Percentiles rank a stretch among this genome's conserved stretches.
phyloP scores from a whole-genome alignment of 2,113 vertebrate species.

The Rhinogobius similis region DNA sequence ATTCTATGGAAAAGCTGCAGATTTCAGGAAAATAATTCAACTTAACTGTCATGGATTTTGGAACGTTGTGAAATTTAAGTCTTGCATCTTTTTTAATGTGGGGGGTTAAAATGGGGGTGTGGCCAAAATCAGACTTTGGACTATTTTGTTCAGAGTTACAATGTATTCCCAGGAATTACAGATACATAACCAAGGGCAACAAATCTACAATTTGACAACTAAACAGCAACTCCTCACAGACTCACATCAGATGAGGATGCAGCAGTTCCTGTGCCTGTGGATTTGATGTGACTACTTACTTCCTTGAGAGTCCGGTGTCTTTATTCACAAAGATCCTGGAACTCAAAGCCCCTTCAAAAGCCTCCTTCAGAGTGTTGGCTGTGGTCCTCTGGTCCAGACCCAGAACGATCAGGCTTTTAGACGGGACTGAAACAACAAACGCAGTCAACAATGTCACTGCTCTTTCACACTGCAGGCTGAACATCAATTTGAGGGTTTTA shows the following conservation, averaged over 20 bases:
- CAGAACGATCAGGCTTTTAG: slow-evolving; percentile 87
- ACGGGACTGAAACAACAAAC: slow-evolving; percentile 66
- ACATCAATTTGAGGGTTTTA: neutral
- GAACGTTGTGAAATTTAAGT: no score
- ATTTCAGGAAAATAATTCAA: no score
- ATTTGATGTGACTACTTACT: slow-evolving; percentile 69
- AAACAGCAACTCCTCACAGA: no score
- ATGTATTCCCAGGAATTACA: no score
- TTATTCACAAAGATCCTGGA: slow-evolving; percentile 84
- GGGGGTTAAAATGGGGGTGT: no score
- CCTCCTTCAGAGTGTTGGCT: slow-evolving; percentile 83
- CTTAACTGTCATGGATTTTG: no score
- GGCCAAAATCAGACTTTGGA: no score
- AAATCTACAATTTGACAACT: no score
- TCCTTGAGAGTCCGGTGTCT: slow-evolving; percentile 85
- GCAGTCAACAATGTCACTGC: neutral
- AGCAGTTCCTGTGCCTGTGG: neutral
- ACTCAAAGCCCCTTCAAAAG: slow-evolving; percentile 85
- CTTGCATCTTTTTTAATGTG: no score
- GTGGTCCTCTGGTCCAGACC: slow-evolving; percentile 89
- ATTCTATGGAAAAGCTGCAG: no score
- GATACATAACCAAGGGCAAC: no score
- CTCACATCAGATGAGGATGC: neutral
- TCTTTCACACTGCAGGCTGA: neutral
- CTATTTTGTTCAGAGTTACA: no score